A percentile compares a stretch with the other conserved stretches of the same genome.
Evolutionary conservation across 2,113 vertebrate genomes (phyloP).

Genomic region (Salvelinus alpinus): DNA sequence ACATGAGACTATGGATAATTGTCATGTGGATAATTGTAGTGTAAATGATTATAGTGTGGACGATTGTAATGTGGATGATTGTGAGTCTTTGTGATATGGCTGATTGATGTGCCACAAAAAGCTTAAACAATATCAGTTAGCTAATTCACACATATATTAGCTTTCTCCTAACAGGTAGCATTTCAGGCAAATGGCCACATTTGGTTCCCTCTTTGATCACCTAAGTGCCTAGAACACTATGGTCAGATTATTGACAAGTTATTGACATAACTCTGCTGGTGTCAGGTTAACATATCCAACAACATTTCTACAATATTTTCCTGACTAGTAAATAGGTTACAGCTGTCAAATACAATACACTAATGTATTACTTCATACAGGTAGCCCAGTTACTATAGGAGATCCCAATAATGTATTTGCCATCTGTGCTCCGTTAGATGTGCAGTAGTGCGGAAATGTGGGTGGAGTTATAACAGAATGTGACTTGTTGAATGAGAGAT

Average conservation of each 20-base stretch:
- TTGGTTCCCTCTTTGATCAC: slow-evolving; percentile 25
- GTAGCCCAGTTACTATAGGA: not conserved
- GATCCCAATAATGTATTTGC: slow-evolving; percentile 57
- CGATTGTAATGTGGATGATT: slow-evolving; percentile 31
- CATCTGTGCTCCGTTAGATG: slow-evolving; percentile 54
- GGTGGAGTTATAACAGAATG: not conserved
- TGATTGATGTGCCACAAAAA: slow-evolving; percentile 29
- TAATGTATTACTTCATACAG: not conserved
- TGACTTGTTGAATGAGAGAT: slow-evolving; percentile 27
- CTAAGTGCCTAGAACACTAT: no score
- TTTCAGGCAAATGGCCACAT: slow-evolving; percentile 57
- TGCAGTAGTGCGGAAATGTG: slow-evolving; percentile 18
- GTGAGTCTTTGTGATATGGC: not conserved
- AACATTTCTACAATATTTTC: not conserved
- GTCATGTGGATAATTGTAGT: not conserved
- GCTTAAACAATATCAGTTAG: slow-evolving; percentile 27
- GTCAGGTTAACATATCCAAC: not conserved
- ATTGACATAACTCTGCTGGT: not conserved
- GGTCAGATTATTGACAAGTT: not conserved
- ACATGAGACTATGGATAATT: slow-evolving; percentile 19
- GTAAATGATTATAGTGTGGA: slow-evolving; percentile 15
- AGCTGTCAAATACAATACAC: not conserved
- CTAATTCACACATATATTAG: slow-evolving; percentile 26
- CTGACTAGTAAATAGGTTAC: not conserved
- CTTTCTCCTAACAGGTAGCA: slow-evolving; percentile 41